These are phyloP conservation scores for Tachyglossus aculeatus DNA, from an alignment of 2,797 vertebrate genomes.

Conservation along the genomic window DNA sequence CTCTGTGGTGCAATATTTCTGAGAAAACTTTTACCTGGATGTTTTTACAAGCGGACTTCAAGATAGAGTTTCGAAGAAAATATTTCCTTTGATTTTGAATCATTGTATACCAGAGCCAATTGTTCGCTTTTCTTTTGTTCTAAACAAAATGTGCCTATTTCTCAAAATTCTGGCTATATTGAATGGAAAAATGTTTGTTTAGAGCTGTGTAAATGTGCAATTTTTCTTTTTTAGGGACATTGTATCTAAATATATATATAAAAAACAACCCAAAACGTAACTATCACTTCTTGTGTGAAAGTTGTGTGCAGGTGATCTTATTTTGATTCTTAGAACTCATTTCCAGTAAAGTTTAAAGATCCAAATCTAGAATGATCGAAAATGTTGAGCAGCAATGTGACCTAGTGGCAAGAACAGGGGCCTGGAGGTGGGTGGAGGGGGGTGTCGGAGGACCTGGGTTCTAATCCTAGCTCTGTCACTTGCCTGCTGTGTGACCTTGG, in stretches of 20 bases:
- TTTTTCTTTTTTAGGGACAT: constrained; percentile 53
- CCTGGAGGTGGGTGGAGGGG: too few relatives aligned
- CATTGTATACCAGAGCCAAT: constrained; percentile 50
- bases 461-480: too few relatives aligned
- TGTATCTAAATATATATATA: constrained; percentile 52
- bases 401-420: too few relatives aligned
- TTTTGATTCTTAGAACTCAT: neutral
- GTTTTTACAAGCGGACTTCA: constrained; percentile 60
- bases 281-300: neutral
- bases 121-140: constrained; percentile 53
- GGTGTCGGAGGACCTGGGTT: too few relatives aligned
- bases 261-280: constrained; percentile 1
- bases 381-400: too few relatives aligned
- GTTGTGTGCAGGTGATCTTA: neutral
- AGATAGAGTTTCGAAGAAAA: constrained; percentile 52
- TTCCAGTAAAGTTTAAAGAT: neutral
- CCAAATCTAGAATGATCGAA: too few relatives aligned
- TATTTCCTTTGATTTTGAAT: constrained; percentile 56
- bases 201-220: constrained; percentile 28
- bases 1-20: constrained; percentile 58
- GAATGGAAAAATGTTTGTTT: constrained; percentile 52
- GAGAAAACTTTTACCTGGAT: constrained; percentile 47
- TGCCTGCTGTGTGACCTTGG: too few relatives aligned
- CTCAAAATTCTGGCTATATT: constrained; percentile 53
- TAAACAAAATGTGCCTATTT: constrained; percentile 67